Base-by-base conservation (phyloP, 2,113 vertebrate species). In the Ptilorrhoa leucosticta region DNA sequence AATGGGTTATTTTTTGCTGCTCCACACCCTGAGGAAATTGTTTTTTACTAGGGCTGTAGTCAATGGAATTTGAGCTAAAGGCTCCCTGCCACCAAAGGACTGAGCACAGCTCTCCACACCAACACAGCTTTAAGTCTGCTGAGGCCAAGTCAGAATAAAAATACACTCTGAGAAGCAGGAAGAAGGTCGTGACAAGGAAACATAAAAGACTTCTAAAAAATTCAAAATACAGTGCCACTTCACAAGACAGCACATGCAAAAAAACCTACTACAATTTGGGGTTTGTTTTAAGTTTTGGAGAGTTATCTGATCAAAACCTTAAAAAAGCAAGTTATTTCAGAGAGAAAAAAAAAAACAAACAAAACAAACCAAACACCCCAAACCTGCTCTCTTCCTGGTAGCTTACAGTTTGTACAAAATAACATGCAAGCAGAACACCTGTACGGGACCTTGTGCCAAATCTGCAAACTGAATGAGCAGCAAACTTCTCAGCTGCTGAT, bases 311-410 rank as follows among this genome's bases (percentile, higher is more conserved):
- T n/a, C 10, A 70, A 75, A 82, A 71, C 16, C 13, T 79, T 42
- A 57, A 7, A 33, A 87, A 83, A 51, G 13, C 30, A 76, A 94
- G 26, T 71, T 30, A 80, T 42, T 72, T 76, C 27, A 53, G 15
- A 57, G 22, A 58, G 3, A 4, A 1, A 30, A 23, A 51, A 24
- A 20, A 24, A 20, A 21, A 39, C n/a, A 4, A 22, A 1, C 6
- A 60, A 69, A 5, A 7, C 9, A 56, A 76, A 48, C 2, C 19
- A 19, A 24, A 24, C 14, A 12, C 4, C 4, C 24, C 7, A 84
- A 75, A 3, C 11, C 9, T 56, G 33, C 19, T 58, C 33, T 68
- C 23, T 64, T 80, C 63, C 40, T 30, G 13, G n/a, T 13, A 68
- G 27, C 15, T 87, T 56, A 50, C 22, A 56, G 9, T 33, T 51